A percentile compares a stretch with the other conserved stretches of the same genome.
Evolutionary conservation across 2,888 invertebrate species (phyloP).

Genomic region (Drosophila yooni): DNA sequence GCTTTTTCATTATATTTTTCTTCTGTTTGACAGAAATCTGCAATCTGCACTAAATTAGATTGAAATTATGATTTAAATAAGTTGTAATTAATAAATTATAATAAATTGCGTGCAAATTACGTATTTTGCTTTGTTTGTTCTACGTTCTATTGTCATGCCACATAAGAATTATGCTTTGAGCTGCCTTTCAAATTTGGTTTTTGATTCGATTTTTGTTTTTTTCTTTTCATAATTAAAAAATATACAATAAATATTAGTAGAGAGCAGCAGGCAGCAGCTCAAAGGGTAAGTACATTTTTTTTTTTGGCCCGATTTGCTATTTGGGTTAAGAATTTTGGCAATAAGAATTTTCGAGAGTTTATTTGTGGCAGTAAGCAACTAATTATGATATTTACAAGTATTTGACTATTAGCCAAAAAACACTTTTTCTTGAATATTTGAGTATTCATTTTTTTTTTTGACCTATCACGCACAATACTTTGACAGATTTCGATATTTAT

Average conservation of each 20-base stretch:
- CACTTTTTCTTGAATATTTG: neutral
- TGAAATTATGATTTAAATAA: slow-evolving; percentile 41
- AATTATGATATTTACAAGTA: neutral
- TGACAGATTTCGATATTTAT: neutral
- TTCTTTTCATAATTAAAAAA: slow-evolving; percentile 21
- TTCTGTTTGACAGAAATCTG: slow-evolving; percentile 78
- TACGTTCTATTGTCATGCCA: slow-evolving; percentile 41
- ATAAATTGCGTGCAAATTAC: slow-evolving; percentile 39
- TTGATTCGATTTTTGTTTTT: slow-evolving; percentile 38
- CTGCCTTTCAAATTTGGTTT: slow-evolving; percentile 64
- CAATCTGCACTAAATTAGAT: slow-evolving; percentile 44
- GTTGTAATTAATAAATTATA: slow-evolving; percentile 42
- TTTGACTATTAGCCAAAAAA: neutral
- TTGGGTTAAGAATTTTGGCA: neutral
- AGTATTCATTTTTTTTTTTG: neutral
- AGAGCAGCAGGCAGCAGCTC: slow-evolving; percentile 62
- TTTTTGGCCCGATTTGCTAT: slow-evolving; percentile 25
- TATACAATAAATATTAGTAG: slow-evolving; percentile 77
- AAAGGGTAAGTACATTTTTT: slow-evolving; percentile 51
- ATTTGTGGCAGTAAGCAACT: neutral
- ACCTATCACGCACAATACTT: slow-evolving; percentile 11
- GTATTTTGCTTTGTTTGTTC: slow-evolving; percentile 34
- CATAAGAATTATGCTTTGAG: slow-evolving; percentile 58
- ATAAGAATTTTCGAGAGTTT: neutral
- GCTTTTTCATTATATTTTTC: slow-evolving; percentile 27